phyloP scores from a whole-genome alignment of 2,113 vertebrate species.

The Hemiscyllium ocellatum region DNA sequence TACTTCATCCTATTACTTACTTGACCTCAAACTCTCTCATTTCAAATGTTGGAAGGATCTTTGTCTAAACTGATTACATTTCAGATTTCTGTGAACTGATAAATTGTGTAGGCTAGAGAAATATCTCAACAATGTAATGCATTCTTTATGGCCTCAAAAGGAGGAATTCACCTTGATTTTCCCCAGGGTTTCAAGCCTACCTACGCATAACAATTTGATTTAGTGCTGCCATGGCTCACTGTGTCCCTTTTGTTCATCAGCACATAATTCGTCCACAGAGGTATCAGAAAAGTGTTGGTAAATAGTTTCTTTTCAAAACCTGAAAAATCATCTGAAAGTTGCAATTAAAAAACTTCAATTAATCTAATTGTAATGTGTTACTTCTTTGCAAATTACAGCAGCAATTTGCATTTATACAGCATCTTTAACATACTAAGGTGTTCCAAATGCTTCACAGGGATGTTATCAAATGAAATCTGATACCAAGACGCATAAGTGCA shows the following conservation, averaged over 20 bases:
- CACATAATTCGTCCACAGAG: background rate
- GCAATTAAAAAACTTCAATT: background rate
- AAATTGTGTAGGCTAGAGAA: background rate
- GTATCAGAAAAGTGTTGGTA: background rate
- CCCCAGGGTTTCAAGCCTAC: background rate
- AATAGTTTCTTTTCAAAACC: background rate
- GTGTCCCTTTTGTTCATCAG: background rate
- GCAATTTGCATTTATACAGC: background rate
- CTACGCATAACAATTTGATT: background rate
- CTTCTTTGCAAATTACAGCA: background rate
- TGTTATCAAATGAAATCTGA: background rate
- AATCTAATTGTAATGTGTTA: background rate
- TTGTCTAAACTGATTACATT: background rate
- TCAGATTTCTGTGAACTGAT: background rate
- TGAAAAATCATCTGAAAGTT: background rate
- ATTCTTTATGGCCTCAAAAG: background rate
- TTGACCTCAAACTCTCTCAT: background rate
- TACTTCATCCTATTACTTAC: background rate
- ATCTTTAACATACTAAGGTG: background rate
- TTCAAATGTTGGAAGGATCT: background rate
- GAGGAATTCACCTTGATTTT: background rate
- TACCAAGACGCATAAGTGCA: background rate
- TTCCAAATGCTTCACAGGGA: background rate
- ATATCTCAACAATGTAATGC: background rate
- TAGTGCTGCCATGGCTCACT: background rate